Percentiles rank a stretch among this genome's conserved stretches.
phyloP scores from a whole-genome alignment of 2,888 invertebrate species.

The Epirrhoe alternata region DNA sequence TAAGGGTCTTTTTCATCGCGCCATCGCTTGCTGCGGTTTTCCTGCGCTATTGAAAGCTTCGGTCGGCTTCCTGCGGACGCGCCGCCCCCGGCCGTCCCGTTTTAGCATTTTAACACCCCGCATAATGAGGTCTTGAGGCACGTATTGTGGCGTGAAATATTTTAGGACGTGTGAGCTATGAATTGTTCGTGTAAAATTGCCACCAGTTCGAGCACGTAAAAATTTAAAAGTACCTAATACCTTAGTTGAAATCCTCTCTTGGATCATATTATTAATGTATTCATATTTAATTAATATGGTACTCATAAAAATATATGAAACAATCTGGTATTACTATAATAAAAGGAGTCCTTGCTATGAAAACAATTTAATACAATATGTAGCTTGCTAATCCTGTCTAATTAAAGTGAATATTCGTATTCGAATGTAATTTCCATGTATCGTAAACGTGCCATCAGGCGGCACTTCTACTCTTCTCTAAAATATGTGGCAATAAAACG shows the following conservation, averaged over 20 bases:
- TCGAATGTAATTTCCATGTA: conserved; percentile 58
- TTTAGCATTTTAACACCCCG: conserved; percentile 73
- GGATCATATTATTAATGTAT: background rate
- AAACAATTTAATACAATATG: conserved; percentile 9
- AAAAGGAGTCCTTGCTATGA: background rate
- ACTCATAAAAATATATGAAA: too few relatives aligned
- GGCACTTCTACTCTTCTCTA: conserved; percentile 60
- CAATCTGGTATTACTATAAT: background rate
- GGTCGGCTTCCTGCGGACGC: conserved; percentile 64
- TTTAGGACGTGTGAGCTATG: conserved; percentile 41
- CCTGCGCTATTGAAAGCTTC: conserved; percentile 69
- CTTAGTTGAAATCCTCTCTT: background rate
- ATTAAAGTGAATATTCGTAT: conserved; percentile 44
- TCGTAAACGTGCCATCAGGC: conserved; percentile 63
- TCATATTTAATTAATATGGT: too few relatives aligned
- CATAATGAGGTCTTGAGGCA: conserved; percentile 70
- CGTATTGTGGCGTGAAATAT: conserved; percentile 51
- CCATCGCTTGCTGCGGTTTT: conserved; percentile 65
- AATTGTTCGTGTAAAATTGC: conserved; percentile 27
- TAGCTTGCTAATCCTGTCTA: conserved; percentile 31
- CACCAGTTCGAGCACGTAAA: background rate
- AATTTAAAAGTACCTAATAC: background rate
- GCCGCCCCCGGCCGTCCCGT: conserved; percentile 53
- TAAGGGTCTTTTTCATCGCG: conserved; percentile 64
- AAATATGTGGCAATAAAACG: conserved; percentile 79